Evolutionary conservation across 2,888 invertebrate genomes (phyloP).

Genomic region (Atrina japonica): DNA sequence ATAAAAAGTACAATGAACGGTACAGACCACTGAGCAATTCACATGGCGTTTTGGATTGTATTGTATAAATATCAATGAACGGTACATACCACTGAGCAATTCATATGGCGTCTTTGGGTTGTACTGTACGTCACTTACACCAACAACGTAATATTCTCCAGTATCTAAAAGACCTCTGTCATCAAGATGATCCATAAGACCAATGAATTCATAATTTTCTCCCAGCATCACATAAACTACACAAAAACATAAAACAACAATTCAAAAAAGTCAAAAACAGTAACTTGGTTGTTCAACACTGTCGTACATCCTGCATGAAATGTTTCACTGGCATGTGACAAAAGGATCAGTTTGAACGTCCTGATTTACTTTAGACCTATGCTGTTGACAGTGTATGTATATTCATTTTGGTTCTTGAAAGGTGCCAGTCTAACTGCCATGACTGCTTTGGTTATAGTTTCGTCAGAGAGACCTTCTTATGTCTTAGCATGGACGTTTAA

Average conservation of each 20-base stretch:
- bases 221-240: slow-evolving; percentile 95
- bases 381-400: neutral
- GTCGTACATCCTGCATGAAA: too few relatives aligned
- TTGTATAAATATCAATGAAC: too few relatives aligned
- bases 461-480: too few relatives aligned
- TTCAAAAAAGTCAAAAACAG: too few relatives aligned
- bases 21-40: too few relatives aligned
- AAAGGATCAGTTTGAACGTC: neutral
- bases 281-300: too few relatives aligned
- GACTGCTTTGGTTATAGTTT: too few relatives aligned
- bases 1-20: too few relatives aligned
- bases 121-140: slow-evolving; percentile 94
- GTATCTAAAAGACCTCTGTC: slow-evolving; percentile 89
- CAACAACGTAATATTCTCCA: slow-evolving; percentile 97
- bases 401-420: too few relatives aligned
- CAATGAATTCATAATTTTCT: slow-evolving; percentile 94
- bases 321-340: neutral
- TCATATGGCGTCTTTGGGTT: slow-evolving; percentile 80
- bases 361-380: neutral
- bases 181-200: slow-evolving; percentile 93
- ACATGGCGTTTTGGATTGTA: too few relatives aligned
- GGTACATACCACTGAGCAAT: neutral
- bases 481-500: too few relatives aligned
- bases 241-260: slow-evolving; percentile 25
- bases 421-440: too few relatives aligned